Conservation (phyloP, 1,140 invertebrate genomes). For the Aphidius ervi region DNA sequence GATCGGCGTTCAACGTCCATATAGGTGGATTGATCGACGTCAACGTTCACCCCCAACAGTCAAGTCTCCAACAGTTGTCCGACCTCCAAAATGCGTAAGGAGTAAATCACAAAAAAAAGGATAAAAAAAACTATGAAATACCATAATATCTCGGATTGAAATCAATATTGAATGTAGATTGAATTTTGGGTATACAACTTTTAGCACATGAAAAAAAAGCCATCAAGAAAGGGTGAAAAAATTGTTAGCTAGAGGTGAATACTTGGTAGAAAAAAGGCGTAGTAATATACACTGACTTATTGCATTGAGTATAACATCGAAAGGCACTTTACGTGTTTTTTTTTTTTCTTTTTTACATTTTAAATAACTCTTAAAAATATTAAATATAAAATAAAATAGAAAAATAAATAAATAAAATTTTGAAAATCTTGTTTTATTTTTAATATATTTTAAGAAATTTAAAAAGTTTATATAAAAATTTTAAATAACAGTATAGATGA, state of each 20-base stretch:
- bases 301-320: slow-evolving; percentile 36
- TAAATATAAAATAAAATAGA: neutral
- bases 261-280: slow-evolving; percentile 16
- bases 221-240: no score
- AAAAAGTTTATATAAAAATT: neutral
- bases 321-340: slow-evolving; percentile 37
- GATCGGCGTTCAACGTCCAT: neutral
- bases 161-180: slow-evolving; percentile 51
- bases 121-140: slow-evolving; percentile 44
- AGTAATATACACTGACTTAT: slow-evolving; percentile 43
- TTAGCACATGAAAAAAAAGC: no score
- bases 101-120: slow-evolving; percentile 45
- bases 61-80: no score
- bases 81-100: slow-evolving; percentile 29
- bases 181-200: slow-evolving; percentile 28
- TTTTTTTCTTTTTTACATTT: neutral
- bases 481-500: neutral
- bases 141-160: slow-evolving; percentile 44
- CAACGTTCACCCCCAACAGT: neutral
- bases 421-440: no score
- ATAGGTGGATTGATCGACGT: slow-evolving; percentile 11
- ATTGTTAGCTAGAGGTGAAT: slow-evolving; percentile 17
- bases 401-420: no score
- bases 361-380: neutral
- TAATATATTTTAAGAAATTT: no score